Evolutionary conservation across 1,140 invertebrate genomes (phyloP).

Genomic region (Gonatopus flavifemur): DNA sequence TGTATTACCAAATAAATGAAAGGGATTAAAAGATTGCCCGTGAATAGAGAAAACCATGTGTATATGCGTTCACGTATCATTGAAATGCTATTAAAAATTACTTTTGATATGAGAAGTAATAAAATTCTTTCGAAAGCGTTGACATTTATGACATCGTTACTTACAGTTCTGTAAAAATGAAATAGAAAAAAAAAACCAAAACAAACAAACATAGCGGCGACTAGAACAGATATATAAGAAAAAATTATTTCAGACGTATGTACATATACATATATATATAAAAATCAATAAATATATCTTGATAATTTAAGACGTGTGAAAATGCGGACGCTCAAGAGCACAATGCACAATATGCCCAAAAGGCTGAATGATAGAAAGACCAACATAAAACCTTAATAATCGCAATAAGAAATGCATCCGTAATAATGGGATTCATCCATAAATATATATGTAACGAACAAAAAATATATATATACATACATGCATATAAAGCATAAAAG

Average conservation of each 20-base stretch:
- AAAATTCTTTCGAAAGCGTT: no score
- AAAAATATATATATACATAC: conserved; percentile 17
- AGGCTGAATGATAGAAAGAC: conserved; percentile 21
- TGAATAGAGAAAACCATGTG: conserved; percentile 24
- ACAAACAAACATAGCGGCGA: conserved; percentile 26
- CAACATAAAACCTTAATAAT: conserved; percentile 27
- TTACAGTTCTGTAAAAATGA: conserved; percentile 32
- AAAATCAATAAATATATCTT: no score
- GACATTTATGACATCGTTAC: conserved; percentile 33
- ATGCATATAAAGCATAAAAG: conserved; percentile 23
- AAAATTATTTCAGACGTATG: conserved; percentile 20
- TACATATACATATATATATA: conserved; percentile 22
- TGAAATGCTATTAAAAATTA: conserved; percentile 32
- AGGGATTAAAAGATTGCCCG: conserved; percentile 33
- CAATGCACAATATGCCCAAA: conserved; percentile 29
- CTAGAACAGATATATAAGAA: conserved; percentile 25
- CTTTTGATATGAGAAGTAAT: conserved; percentile 37
- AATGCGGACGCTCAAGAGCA: conserved; percentile 27
- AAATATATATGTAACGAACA: conserved; percentile 12
- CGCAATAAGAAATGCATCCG: conserved; percentile 32
- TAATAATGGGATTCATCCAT: conserved; percentile 26
- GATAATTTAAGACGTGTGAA: conserved; percentile 28
- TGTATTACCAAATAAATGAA: conserved; percentile 16
- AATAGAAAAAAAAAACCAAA: no score
- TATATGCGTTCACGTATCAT: conserved; percentile 25